Base-by-base conservation (phyloP, 1,140 invertebrate genomes). In the Rhopalosiphum maidis region DNA sequence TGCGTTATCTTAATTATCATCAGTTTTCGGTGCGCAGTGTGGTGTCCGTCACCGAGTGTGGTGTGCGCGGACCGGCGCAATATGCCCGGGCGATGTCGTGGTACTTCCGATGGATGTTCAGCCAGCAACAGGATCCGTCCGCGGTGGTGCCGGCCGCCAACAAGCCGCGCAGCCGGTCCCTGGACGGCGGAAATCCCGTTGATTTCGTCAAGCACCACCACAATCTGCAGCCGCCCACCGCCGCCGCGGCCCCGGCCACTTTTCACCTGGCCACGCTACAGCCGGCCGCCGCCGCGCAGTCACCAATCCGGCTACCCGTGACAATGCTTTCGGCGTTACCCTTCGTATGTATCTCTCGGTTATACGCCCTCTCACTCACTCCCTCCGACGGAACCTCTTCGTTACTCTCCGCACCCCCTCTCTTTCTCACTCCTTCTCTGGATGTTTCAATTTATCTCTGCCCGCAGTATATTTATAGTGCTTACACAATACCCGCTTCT, bases 111-210 rank as follows among this genome's bases (percentile, higher is more conserved):
- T 97, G 97, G 97, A 97, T 97, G 94, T 93, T 94, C 51, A 94
- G 93, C 51, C 92, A 93, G 48, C 91, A 93, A 68, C 91, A 93
- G 94, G 96, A 96, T 94, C 94, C 96, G 91, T 95, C 96, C 94
- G 95, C 96, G 94, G 4, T 35, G n/a, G 77, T 85, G 15, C 48
- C 91, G 48, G 22, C 37, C 82, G 95, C 95, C 48, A 95, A 96
- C 89, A 97, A 97, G 93, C 97, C 97, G 6, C 96, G 97, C 77
- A 98, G 97, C 95, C 96, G 97, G 91, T 98, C 97, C 22, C 95
- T 98, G 94, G 97, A 98, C 91, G 82, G 82, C 23, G 91, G 91
- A 83, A 93, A 11, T 54, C 91, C 91, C 30, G 48, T 43, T 35
- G 82, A 86, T 15, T 9, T 55, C 25, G n/a, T 30, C 68, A 86